Conservation (phyloP, 2,888 invertebrate genomes). For the Eupithecia exiguata region DNA sequence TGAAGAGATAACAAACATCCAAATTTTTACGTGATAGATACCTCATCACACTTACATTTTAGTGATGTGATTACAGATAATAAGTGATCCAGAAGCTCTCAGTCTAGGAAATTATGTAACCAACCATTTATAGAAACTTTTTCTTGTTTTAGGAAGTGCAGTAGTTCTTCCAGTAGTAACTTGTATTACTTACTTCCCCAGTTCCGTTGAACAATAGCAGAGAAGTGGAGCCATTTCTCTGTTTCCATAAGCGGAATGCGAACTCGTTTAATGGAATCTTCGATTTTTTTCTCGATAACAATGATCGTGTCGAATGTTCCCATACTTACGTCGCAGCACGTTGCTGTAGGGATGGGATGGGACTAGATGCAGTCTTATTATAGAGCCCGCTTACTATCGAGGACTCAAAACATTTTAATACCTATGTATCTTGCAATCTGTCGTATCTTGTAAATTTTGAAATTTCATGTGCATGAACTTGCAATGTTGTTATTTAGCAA, state of each 20-base stretch:
- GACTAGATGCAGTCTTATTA: slow-evolving; percentile 17
- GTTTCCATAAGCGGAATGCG: slow-evolving; percentile 39
- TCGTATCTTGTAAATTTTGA: slow-evolving; percentile 12
- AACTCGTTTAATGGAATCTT: slow-evolving; percentile 30
- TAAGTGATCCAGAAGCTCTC: not conserved
- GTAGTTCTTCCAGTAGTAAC: not conserved
- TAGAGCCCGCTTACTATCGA: not conserved
- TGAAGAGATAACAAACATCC: too few species aligned
- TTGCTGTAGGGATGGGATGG: slow-evolving; percentile 38
- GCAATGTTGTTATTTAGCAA: slow-evolving; percentile 1
- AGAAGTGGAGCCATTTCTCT: slow-evolving; percentile 22
- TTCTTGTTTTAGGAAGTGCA: not conserved
- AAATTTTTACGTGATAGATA: too few species aligned
- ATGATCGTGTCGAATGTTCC: slow-evolving; percentile 39
- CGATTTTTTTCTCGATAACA: slow-evolving; percentile 36
- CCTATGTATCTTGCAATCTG: not conserved
- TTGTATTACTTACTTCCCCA: not conserved
- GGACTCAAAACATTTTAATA: not conserved
- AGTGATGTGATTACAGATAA: not conserved
- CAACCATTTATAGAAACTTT: not conserved
- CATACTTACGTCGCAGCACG: slow-evolving; percentile 33
- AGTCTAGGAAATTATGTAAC: not conserved
- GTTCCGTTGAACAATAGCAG: slow-evolving; percentile 14
- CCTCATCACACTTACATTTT: too few species aligned
- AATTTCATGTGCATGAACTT: slow-evolving; percentile 1